Percentiles rank a stretch among this genome's conserved stretches.
These are phyloP conservation scores for Oncorhynchus masou DNA, from an alignment of 2,113 vertebrate genomes.

Conservation along the genomic window DNA sequence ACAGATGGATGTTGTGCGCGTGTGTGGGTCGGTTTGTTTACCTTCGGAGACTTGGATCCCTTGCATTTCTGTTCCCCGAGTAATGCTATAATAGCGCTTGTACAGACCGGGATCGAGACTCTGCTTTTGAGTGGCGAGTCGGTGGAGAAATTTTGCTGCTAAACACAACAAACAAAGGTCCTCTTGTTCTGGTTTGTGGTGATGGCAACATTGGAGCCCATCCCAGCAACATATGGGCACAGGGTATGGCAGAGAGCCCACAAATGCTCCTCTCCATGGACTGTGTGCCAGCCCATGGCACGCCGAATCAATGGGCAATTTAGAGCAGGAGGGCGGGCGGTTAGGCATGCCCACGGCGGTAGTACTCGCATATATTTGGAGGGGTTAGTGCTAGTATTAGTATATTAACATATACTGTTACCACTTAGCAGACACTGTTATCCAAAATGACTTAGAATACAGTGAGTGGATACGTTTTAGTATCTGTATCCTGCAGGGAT, in stretches of 20 bases:
- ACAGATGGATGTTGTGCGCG: not conserved
- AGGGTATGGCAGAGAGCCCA: conserved; percentile 77
- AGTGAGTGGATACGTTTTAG: too few species aligned
- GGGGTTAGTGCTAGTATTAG: too few species aligned
- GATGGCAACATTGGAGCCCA: conserved; percentile 76
- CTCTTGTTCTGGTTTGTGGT: conserved; percentile 71
- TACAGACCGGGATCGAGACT: not conserved
- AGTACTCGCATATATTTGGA: conserved; percentile 24
- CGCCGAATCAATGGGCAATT: conserved; percentile 76
- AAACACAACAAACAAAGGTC: conserved; percentile 72
- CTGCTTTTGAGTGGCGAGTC: conserved; percentile 52
- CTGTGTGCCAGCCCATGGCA: conserved; percentile 73
- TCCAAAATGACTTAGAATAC: too few species aligned
- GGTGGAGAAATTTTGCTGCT: conserved; percentile 43
- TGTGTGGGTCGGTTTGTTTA: not conserved
- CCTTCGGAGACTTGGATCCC: not conserved
- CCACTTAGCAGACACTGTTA: too few species aligned
- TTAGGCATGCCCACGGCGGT: conserved; percentile 50
- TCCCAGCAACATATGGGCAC: conserved; percentile 81
- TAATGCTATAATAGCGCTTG: not conserved
- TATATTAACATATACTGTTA: too few species aligned
- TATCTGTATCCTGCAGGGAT: too few species aligned
- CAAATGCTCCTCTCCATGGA: conserved; percentile 72
- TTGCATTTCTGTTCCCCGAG: not conserved
- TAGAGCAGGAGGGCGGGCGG: conserved; percentile 63